Evolutionary conservation across 2,797 vertebrate species (phyloP), one percentile per base, ranked within the genome.

Genomic region (Gymnodraco acuticeps): DNA sequence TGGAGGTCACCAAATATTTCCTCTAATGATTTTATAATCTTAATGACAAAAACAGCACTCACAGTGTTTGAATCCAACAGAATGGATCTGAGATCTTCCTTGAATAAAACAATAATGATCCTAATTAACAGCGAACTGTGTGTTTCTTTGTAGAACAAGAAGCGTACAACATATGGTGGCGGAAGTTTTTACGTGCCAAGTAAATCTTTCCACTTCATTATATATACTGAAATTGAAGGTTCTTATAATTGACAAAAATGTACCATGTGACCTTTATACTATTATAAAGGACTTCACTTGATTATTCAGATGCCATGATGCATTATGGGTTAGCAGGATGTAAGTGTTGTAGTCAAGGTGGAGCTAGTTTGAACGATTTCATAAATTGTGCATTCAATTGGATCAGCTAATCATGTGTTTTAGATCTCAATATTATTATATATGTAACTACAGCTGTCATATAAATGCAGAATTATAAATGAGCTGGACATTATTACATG

Each of bases 341-440:
- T 59, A 3, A 38, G 13, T 41, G 52, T 19, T 45, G 11, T 19
- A 47, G 23, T 68, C 8, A n/a, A 53, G 17, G 23, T 67, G 16
- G 12, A 33, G 42, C 41, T 67, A 17, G 8, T 23, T 48, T 33
- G 12, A 20, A 33, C 27, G 16, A 31, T 31, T 67, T 19, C 9
- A 38, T 20, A 33, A 5, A 58, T 43, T 38, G 52, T 38, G 61
- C 27, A 27, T 56, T 9, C 1, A 43, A 7, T 54, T 61, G 61
- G 5, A 52, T 41, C 33, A 67, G n/a, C n/a, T 66, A 14, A 33
- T 73, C n/a, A 8, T 51, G 41, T 51, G 43, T 56, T 27, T 20
- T 50, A 12, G 9, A 15, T 50, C 27, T 53, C 5, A n/a, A 16
- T 38, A 45, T 31, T 42, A 51, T 50, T 3, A 19, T 10, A 54